Evolutionary conservation across 1,140 invertebrate genomes (phyloP), one percentile per base, ranked within the genome.

Genomic region (Belonocnema kinseyi): DNA sequence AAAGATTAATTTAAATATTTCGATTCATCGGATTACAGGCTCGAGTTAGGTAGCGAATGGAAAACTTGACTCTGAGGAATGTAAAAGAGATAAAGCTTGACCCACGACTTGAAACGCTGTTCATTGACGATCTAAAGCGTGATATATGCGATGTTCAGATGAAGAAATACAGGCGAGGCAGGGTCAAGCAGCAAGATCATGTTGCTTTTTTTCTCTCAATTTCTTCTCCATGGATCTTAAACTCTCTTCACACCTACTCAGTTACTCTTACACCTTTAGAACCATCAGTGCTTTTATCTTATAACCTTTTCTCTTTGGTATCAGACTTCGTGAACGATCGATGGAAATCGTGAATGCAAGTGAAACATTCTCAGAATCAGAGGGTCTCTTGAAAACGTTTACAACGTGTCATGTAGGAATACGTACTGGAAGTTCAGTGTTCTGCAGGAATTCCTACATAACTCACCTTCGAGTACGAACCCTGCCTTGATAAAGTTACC

Each of bases 121-220:
- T 66, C 61, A 66, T 66, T 66, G 61, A 26, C 14, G 61, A 66
- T 66, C 26, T 66, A 66, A 66, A 66, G 61, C 4, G 14, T 66
- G 61, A 66, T 66, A 66, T 66, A 66, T 66, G 7, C 26, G 61
- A 66, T 66, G 61, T 66, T 66, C 13, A 40, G 61, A 66, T 66
- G 26, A 66, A 66, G 61, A 40, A 33, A 66, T 40, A 46, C 26
- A 26, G 26, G 10, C 26, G 26, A 66, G 26, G 33, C 61, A 16
- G 61, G 61, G 61, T 66, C 61, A 66, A 66, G n/a, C 61, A 61
- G 12, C 58, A 61, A 46, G 61, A 66, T 66, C 61, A 66, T n/a
- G 14, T 40, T 66, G 14, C 0, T 66, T 33, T 66, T 66, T 66
- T 66, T 66, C 26, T 13, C 26, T 40, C 26, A 66, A 66, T 66